phyloP scores from a whole-genome alignment of 2,797 vertebrate species.

The Eidolon dupreanum region DNA sequence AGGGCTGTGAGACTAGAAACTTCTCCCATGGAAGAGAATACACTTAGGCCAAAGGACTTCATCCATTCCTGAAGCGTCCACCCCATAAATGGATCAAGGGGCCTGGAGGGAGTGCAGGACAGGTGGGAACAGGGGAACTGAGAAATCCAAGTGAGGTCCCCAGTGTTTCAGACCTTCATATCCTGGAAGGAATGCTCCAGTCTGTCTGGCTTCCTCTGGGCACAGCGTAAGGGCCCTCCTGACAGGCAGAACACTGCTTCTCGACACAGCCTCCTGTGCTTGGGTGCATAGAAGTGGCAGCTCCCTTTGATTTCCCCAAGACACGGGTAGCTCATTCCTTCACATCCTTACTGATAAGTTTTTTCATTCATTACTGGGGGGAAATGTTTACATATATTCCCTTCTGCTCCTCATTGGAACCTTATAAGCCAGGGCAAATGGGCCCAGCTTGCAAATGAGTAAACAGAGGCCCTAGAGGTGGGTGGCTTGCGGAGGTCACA shows the following conservation, averaged over 20 bases:
- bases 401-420: neutral
- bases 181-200: neutral
- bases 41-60: neutral
- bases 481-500: neutral
- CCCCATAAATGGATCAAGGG: neutral
- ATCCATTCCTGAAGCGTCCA: neutral
- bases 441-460: neutral
- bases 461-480: neutral
- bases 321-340: neutral
- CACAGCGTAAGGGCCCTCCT: neutral
- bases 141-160: neutral
- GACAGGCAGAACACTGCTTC: neutral
- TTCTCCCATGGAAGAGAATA: conserved; percentile 20
- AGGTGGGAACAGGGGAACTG: neutral
- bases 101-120: neutral
- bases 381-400: neutral
- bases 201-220: neutral
- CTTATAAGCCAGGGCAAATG: too few species aligned
- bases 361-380: neutral
- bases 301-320: neutral
- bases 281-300: accelerated
- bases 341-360: neutral
- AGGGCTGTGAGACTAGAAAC: neutral
- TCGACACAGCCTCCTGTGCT: neutral
- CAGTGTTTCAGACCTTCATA: accelerated